phyloP scores from a whole-genome alignment of 2,888 invertebrate genomes.

The Scaptodrosophila latifasciaeformis region DNA sequence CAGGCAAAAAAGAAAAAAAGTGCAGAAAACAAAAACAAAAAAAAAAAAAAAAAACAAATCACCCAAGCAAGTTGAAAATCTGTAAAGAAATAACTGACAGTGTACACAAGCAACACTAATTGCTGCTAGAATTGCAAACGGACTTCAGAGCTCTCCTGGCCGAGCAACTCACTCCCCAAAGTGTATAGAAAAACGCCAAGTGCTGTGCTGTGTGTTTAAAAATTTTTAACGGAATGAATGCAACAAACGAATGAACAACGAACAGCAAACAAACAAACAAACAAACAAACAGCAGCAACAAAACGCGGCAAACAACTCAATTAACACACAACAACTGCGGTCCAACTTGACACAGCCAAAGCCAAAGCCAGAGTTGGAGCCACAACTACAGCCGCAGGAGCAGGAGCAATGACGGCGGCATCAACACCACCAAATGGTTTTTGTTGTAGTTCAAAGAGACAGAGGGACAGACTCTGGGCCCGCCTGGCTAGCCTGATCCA shows the following conservation, averaged over 20 bases:
- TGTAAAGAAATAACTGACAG: constrained; percentile 44
- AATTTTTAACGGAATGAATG: constrained; percentile 36
- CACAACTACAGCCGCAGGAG: not conserved
- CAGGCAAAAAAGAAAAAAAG: not conserved
- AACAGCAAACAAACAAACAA: constrained; percentile 13
- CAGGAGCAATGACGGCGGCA: too few relatives aligned
- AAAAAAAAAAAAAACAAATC: constrained; percentile 10
- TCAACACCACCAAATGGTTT: constrained; percentile 3
- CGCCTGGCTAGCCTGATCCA: not conserved
- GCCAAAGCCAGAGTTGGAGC: too few relatives aligned
- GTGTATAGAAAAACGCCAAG: constrained; percentile 33
- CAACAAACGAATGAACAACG: constrained; percentile 25
- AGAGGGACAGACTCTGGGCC: not conserved
- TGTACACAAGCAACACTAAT: constrained; percentile 55
- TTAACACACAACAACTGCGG: constrained; percentile 41
- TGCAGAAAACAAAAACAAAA: constrained; percentile 2
- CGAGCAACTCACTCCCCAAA: constrained; percentile 10
- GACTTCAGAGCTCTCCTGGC: constrained; percentile 11
- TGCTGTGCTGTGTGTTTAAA: too few relatives aligned
- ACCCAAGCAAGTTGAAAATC: constrained; percentile 29
- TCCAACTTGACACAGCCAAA: too few relatives aligned
- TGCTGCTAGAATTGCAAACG: constrained; percentile 52
- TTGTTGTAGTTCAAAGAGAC: not conserved
- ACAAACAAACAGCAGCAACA: constrained; percentile 13
- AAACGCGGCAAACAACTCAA: constrained; percentile 49